Percentiles rank a stretch among this genome's conserved stretches.
Evolutionary conservation across 2,888 invertebrate genomes (phyloP).

Genomic region (Nephrotoma appendiculata): DNA sequence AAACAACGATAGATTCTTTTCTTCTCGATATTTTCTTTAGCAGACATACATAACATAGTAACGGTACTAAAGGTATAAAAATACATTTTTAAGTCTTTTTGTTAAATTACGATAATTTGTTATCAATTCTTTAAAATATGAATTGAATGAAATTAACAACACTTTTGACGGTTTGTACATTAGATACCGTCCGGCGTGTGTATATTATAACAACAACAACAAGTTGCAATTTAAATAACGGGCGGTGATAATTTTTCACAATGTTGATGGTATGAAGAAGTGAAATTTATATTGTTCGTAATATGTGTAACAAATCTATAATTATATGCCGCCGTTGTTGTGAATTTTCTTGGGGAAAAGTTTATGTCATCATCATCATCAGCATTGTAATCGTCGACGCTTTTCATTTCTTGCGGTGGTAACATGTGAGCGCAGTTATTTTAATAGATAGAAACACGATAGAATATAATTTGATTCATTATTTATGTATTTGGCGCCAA

Average conservation of each 20-base stretch:
- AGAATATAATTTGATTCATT: too few species aligned
- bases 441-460: too few species aligned
- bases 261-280: neutral
- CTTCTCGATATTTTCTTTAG: neutral
- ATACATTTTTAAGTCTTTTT: neutral
- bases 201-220: neutral
- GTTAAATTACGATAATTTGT: neutral
- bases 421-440: too few species aligned
- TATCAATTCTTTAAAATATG: neutral
- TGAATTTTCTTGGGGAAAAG: neutral
- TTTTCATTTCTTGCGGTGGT: neutral
- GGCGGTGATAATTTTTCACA: neutral
- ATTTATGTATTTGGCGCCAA: too few species aligned
- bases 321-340: neutral
- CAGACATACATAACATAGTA: neutral
- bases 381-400: neutral
- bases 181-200: neutral
- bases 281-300: neutral
- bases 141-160: neutral
- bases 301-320: neutral
- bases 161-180: neutral
- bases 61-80: neutral
- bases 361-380: neutral
- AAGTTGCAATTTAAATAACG: neutral
- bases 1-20: neutral